phyloP scores from a whole-genome alignment of 2,797 vertebrate genomes.

The Phoeniculus purpureus region DNA sequence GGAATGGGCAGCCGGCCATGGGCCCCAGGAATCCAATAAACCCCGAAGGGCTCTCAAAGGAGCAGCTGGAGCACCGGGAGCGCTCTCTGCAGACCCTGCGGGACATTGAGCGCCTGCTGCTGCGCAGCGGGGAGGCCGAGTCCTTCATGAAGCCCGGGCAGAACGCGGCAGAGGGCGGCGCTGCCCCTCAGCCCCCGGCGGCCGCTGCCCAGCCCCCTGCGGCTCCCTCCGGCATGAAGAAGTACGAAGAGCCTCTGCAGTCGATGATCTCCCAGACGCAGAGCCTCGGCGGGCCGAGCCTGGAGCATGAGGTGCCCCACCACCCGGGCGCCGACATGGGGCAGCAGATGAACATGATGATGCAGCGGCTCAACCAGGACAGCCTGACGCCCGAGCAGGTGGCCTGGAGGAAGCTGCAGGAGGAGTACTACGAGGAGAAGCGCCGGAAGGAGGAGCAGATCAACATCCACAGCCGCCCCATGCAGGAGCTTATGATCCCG shows the following conservation, averaged over 20 bases:
- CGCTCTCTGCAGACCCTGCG: conserved; percentile 94
- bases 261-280: conserved; percentile 97
- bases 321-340: conserved; percentile 86
- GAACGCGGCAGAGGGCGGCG: conserved; percentile 33
- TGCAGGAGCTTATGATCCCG: conserved; percentile 79
- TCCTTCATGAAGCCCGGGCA: conserved; percentile 77
- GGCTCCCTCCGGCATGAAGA: conserved; percentile 79
- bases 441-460: conserved; percentile 91
- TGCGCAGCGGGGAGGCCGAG: conserved; percentile 84
- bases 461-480: conserved; percentile 76
- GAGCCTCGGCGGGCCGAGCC: conserved; percentile 83
- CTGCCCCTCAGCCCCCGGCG: conserved; percentile 62
- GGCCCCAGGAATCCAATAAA: conserved; percentile 72
- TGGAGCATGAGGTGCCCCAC: conserved; percentile 85
- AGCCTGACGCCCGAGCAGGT: conserved; percentile 93
- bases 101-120: conserved; percentile 92
- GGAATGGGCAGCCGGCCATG: conserved; percentile 70
- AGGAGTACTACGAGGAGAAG: conserved; percentile 97
- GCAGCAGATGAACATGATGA: conserved; percentile 85
- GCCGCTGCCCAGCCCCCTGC: conserved; percentile 52
- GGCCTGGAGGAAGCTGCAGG: conserved; percentile 97
- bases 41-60: conserved; percentile 89
- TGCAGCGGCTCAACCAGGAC: conserved; percentile 85
- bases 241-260: conserved; percentile 94
- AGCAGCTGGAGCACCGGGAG: conserved; percentile 96